phyloP scores from a whole-genome alignment of 2,113 vertebrate species.

The Pluvialis apricaria region DNA sequence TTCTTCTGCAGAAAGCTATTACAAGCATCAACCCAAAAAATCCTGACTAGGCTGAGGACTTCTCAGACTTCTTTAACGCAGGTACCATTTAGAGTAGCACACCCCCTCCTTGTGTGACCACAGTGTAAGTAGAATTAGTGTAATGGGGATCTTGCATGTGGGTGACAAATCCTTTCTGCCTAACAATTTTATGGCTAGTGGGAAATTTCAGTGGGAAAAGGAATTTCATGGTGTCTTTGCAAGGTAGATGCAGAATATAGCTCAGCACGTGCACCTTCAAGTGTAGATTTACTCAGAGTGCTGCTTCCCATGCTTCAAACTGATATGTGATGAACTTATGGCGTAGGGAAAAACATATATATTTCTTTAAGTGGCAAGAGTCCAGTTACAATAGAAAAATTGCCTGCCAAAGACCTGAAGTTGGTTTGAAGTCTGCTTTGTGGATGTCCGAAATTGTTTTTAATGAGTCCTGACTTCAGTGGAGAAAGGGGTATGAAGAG shows the following conservation, averaged over 20 bases:
- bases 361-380: not conserved
- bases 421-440: not conserved
- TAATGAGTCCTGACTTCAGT: not conserved
- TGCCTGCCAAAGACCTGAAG: fast-evolving
- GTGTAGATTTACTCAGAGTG: not conserved
- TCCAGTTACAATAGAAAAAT: not conserved
- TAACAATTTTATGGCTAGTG: not conserved
- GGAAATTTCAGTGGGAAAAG: not conserved
- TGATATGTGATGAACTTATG: not conserved
- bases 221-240: not conserved
- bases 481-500: not conserved
- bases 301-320: not conserved
- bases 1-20: not conserved
- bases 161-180: not conserved
- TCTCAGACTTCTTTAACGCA: not conserved
- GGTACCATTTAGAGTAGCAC: not conserved
- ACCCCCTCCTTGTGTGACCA: not conserved
- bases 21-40: not conserved
- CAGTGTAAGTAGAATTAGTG: not conserved
- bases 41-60: not conserved
- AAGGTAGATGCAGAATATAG: not conserved
- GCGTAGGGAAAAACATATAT: fast-evolving
- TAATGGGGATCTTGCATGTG: too few relatives aligned
- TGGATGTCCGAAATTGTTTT: not conserved
- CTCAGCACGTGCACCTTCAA: not conserved